phyloP scores from a whole-genome alignment of 2,888 invertebrate genomes.

The Electrophaes corylata region DNA sequence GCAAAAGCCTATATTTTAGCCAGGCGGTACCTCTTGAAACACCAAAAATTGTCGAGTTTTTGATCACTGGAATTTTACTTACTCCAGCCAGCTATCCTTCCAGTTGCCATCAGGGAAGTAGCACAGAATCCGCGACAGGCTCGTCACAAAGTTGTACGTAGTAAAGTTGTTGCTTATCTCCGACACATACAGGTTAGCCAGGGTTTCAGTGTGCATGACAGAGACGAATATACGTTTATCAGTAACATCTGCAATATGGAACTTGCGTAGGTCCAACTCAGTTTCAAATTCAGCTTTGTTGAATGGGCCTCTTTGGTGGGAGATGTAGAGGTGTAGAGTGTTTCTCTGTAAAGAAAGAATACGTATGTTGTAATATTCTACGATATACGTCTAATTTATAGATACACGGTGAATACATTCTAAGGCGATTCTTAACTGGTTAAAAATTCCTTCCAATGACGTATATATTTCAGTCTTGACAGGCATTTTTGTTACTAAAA shows the following conservation, averaged over 20 bases:
- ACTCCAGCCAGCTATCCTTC: slow-evolving; percentile 93
- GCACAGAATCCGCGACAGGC: slow-evolving; percentile 91
- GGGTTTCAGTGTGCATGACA: slow-evolving; percentile 89
- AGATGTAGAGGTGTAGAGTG: slow-evolving; percentile 88
- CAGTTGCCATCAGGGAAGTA: slow-evolving; percentile 93
- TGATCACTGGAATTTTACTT: slow-evolving; percentile 58
- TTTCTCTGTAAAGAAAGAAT: slow-evolving; percentile 62
- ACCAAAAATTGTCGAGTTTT: too few relatives aligned
- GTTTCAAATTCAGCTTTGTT: slow-evolving; percentile 90
- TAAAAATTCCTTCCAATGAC: too few relatives aligned
- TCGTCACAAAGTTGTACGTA: slow-evolving; percentile 89
- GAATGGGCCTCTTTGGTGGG: slow-evolving; percentile 89
- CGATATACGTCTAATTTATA: too few relatives aligned
- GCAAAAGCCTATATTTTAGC: too few relatives aligned
- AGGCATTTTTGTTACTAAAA: too few relatives aligned
- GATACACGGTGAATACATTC: neutral
- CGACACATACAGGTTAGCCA: slow-evolving; percentile 92
- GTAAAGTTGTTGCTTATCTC: slow-evolving; percentile 86
- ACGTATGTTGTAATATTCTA: neutral
- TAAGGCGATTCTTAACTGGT: too few relatives aligned
- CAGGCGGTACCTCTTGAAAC: too few relatives aligned
- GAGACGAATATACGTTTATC: slow-evolving; percentile 92
- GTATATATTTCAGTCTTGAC: too few relatives aligned
- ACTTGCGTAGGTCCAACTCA: slow-evolving; percentile 86
- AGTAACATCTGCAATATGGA: slow-evolving; percentile 93